Percentiles rank a stretch among this genome's conserved stretches.
Evolutionary conservation across 2,113 vertebrate species (phyloP).

Genomic region (Marmota monax): DNA sequence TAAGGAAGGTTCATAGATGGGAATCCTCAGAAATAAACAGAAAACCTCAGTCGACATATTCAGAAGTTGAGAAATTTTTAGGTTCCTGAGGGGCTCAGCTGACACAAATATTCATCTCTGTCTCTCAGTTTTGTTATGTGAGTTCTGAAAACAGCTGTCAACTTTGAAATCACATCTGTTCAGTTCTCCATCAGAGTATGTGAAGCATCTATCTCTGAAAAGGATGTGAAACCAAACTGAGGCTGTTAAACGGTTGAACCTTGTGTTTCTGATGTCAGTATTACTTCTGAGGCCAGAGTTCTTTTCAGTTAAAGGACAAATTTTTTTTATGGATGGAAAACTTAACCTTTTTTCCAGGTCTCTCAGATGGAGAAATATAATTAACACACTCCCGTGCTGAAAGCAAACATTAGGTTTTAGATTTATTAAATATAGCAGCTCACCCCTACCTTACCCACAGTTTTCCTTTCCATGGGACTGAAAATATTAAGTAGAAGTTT

Average conservation of each 20-base stretch:
- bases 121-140: not conserved
- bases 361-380: not conserved
- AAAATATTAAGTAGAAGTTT: not conserved
- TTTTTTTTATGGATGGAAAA: not conserved
- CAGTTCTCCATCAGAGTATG: not conserved
- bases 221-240: not conserved
- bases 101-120: not conserved
- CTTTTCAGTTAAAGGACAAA: not conserved
- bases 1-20: not conserved
- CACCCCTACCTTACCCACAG: not conserved
- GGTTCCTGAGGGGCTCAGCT: not conserved
- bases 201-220: not conserved
- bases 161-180: not conserved
- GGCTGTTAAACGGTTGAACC: not conserved
- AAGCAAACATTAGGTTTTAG: not conserved
- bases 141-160: not conserved
- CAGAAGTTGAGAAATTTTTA: not conserved
- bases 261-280: rapidly evolving
- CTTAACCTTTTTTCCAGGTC: not conserved
- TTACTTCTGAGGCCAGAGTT: not conserved
- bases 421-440: not conserved
- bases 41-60: not conserved
- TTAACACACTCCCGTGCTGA: not conserved
- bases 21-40: not conserved
- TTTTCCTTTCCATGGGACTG: not conserved